These are phyloP conservation scores for Bellardia bayeri DNA, from an alignment of 2,888 invertebrate genomes.

Conservation along the genomic window DNA sequence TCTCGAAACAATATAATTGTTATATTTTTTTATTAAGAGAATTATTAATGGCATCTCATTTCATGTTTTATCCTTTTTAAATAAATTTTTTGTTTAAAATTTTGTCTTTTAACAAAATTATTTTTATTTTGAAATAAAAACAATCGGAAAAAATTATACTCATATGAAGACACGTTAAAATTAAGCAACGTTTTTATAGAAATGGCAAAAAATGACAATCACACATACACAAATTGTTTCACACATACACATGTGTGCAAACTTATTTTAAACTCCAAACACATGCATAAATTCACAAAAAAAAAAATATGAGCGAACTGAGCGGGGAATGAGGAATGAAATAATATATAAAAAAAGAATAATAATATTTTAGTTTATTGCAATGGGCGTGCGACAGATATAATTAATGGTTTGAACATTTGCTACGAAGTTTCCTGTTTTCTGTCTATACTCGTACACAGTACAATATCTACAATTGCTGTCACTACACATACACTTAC, in stretches of 20 bases:
- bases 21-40: conserved; percentile 1
- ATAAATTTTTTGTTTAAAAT: conserved; percentile 17
- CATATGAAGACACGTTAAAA: neutral
- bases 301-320: neutral
- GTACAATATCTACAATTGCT: conserved; percentile 34
- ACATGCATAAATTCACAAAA: conserved; percentile 27
- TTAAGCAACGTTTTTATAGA: conserved; percentile 9
- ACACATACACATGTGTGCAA: conserved; percentile 29
- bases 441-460: conserved; percentile 66
- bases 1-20: neutral
- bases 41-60: neutral
- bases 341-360: conserved; percentile 3
- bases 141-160: neutral
- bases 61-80: conserved; percentile 2
- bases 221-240: neutral
- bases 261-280: conserved; percentile 38
- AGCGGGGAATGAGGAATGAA: neutral
- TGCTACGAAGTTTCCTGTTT: conserved; percentile 74
- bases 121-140: neutral
- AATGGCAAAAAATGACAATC: conserved; percentile 15
- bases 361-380: conserved; percentile 74
- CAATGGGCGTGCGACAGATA: conserved; percentile 76
- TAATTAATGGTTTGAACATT: conserved; percentile 77
- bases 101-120: conserved; percentile 38
- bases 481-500: neutral